Conservation (phyloP, 2,888 invertebrate species). For the Polydrusus cervinus region DNA sequence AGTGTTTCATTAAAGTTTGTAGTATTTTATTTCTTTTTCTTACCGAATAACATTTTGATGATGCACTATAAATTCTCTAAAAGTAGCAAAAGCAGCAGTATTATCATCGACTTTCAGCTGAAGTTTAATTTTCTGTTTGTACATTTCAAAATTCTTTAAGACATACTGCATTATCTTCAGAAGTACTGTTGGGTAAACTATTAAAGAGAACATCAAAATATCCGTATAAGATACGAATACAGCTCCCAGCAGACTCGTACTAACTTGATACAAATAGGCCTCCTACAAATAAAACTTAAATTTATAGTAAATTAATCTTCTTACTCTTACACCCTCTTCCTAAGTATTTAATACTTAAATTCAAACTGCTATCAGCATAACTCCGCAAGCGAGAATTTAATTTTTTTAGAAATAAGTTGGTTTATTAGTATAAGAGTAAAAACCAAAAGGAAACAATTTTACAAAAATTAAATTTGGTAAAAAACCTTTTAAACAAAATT, state of each 20-base stretch:
- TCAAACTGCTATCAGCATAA: too few relatives aligned
- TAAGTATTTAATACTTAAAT: too few relatives aligned
- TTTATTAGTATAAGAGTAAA: too few relatives aligned
- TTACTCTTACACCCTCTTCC: too few relatives aligned
- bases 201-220: conserved; percentile 57
- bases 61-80: conserved; percentile 43
- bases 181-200: conserved; percentile 57
- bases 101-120: conserved; percentile 18
- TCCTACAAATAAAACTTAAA: conserved; percentile 25
- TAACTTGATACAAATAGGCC: conserved; percentile 53
- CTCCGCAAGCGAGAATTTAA: too few relatives aligned
- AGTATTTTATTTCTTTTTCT: not conserved
- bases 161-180: conserved; percentile 55
- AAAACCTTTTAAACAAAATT: too few relatives aligned
- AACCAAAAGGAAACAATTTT: too few relatives aligned
- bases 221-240: conserved; percentile 58
- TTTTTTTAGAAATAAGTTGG: too few relatives aligned
- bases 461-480: too few relatives aligned
- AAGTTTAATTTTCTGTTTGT: conserved; percentile 38
- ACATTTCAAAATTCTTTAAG: conserved; percentile 54
- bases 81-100: conserved; percentile 38
- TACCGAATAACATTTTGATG: conserved; percentile 42
- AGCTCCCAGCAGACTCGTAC: conserved; percentile 55
- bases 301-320: not conserved
- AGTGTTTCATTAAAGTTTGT: too few relatives aligned